Evolutionary conservation across 2,888 invertebrate species (phyloP), one percentile per base, ranked within the genome.

Genomic region (Cotesia congregata): DNA sequence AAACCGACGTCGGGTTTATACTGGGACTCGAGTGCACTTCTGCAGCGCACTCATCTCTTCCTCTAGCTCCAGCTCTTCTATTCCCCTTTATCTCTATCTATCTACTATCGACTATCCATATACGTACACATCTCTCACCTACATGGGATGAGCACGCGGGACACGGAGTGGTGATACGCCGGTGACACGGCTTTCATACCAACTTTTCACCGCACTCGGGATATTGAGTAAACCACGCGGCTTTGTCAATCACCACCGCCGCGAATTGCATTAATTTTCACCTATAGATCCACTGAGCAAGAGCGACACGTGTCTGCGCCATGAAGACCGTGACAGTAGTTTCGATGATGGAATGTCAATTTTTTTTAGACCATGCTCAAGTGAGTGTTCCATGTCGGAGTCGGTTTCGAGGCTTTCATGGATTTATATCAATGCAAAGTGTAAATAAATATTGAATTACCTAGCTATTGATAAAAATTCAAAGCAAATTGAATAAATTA

Each of bases 261-360:
- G 79, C 77, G 74, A 77, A 83, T 85, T 83, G 80, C 81, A 84
- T 85, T 85, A 83, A 83, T 84, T 82, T 83, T 81, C 30, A 79
- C 80, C 77, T 77, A 76, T 72, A 72, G 70, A 75, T 50, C 50
- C 15, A 67, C 62, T 40, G 59, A 69, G 70, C 15, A 30, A 62
- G 17, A 72, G 1, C 38, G 9, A 7, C 17, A 65, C 71, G 12
- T 30, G 61, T 71, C 61, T 61, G 20, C 30, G 7, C 41, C n/a
- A n/a, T 39, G 64, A 74, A 50, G 50, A 50, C 50, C 50, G 12
- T 50, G 9, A 12, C 12, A 50, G 50, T 50, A 50, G 50, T 50
- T 50, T 50, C 12, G 12, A 3, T 50, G 50, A 50, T 50, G 50
- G 50, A 50, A 50, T 50, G 50, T 50, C 50, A 50, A 50, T 7